Percentiles rank a stretch among this genome's conserved stretches.
Conservation (phyloP, 2,113 vertebrate genomes). For the Thryonomys swinderianus region DNA sequence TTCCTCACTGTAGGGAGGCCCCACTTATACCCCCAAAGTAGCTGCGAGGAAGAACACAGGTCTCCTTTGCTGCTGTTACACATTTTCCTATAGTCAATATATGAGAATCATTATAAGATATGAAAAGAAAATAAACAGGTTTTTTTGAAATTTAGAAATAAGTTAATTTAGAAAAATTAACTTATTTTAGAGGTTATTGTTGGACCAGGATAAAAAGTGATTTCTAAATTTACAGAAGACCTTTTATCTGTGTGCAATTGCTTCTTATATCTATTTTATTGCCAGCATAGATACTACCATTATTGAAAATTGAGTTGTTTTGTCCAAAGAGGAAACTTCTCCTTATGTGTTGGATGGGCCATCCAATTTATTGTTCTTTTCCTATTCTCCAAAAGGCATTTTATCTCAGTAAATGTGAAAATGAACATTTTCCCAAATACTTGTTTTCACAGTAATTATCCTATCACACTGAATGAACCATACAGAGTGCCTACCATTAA, state of each 20-base stretch:
- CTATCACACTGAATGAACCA: background rate
- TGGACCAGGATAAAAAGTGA: background rate
- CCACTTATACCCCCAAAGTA: background rate
- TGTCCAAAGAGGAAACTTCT: background rate
- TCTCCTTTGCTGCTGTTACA: too few relatives aligned
- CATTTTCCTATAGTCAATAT: background rate
- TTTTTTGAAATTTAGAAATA: conserved; percentile 7
- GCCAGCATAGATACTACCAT: background rate
- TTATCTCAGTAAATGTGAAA: conserved; percentile 1
- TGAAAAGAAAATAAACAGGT: background rate
- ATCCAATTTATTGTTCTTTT: background rate
- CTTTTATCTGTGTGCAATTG: background rate
- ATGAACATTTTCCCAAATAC: background rate
- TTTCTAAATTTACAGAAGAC: background rate
- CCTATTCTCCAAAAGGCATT: background rate
- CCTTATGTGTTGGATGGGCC: background rate
- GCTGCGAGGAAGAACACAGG: background rate
- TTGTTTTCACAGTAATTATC: background rate
- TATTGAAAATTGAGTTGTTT: background rate
- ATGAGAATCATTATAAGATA: background rate
- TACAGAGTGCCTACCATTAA: background rate
- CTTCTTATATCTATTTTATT: background rate
- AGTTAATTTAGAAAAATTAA: too few relatives aligned
- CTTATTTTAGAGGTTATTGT: conserved; percentile 6
- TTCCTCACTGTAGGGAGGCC: background rate